Percentiles rank a stretch among this genome's conserved stretches.
These are phyloP conservation scores for Caretta caretta DNA, from an alignment of 2,113 vertebrate genomes.

Conservation along the genomic window DNA sequence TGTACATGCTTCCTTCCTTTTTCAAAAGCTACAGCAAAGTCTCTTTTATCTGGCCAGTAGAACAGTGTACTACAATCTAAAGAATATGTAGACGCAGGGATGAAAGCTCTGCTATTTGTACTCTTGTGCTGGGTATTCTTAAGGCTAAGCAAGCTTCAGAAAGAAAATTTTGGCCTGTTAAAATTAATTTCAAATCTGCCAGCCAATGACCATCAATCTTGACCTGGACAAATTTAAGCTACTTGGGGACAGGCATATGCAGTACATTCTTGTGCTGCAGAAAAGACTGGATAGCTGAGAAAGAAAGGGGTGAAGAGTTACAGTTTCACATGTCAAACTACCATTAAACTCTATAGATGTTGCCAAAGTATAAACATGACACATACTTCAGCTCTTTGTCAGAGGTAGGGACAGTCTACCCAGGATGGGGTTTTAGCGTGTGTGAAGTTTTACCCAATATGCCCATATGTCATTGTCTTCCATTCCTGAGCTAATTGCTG, in stretches of 20 bases:
- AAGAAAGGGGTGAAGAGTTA: constrained; percentile 62
- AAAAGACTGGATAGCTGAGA: constrained; percentile 56
- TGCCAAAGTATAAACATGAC: neutral
- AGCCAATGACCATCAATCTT: constrained; percentile 29
- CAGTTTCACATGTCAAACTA: constrained; percentile 25
- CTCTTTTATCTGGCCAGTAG: neutral
- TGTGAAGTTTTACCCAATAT: neutral
- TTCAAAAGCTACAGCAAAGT: neutral
- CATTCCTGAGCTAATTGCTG: neutral
- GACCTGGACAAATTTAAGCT: neutral
- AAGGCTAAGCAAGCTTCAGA: neutral
- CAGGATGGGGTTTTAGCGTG: constrained; percentile 19
- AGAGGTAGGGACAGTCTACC: constrained; percentile 4
- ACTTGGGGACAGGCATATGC: neutral
- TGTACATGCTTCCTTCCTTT: neutral
- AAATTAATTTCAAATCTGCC: constrained; percentile 55
- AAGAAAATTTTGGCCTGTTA: constrained; percentile 33
- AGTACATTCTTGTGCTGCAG: constrained; percentile 26
- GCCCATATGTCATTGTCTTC: neutral
- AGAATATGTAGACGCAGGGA: neutral
- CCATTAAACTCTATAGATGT: constrained; percentile 30
- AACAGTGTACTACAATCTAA: neutral
- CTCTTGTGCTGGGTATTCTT: neutral
- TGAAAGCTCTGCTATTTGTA: neutral
- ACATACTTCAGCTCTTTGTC: constrained; percentile 33